Base-by-base conservation (phyloP, 2,888 invertebrate genomes). In the Rotaria sp. region DNA sequence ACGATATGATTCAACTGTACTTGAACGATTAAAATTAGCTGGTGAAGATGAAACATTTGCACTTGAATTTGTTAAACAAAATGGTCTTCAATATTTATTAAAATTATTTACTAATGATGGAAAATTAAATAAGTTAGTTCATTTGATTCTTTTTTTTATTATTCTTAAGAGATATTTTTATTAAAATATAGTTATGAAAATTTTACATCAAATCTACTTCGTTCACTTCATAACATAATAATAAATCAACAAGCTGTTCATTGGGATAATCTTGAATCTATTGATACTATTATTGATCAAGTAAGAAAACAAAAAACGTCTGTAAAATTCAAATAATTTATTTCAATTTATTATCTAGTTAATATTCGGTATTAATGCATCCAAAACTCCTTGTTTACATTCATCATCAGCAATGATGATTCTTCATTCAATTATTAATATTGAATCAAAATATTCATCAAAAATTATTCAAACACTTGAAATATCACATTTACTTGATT, bases 1-100 rank as follows among this genome's bases (percentile, higher is more conserved):
- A 26, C 80, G 45, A 26, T 67, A 67, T 67, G 45, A 45, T 80
- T 80, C 45, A 13, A 80, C 26, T n/a, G 45, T 38, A 45, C 41
- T 80, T 26, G 80, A 80, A 45, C 80, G 80, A 15, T 80, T 80
- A 45, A 80, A 45, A 80, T 45, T 80, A 45, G 80, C 80, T n/a
- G 41, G 26, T 45, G 80, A 45, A 41, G 80, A 80, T 80, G 80
- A 41, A 80, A 80, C 80, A 45, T 80, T 80, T 80, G 80, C 45
- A 41, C 24, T 80, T n/a, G 80, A 80, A 45, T 80, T 80, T 80
- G 45, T 80, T 45, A 26, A 80, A 45, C 80, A 45, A 80, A 45
- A 80, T 45, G 80, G 80, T n/a, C 45, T 80, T 67, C 21, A 35
- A 11, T n/a, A 80, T 80, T 45, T 80, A 80, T n/a, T 80, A 45